Conservation (phyloP, 2,113 vertebrate genomes). For the Ceyx melanurus region DNA sequence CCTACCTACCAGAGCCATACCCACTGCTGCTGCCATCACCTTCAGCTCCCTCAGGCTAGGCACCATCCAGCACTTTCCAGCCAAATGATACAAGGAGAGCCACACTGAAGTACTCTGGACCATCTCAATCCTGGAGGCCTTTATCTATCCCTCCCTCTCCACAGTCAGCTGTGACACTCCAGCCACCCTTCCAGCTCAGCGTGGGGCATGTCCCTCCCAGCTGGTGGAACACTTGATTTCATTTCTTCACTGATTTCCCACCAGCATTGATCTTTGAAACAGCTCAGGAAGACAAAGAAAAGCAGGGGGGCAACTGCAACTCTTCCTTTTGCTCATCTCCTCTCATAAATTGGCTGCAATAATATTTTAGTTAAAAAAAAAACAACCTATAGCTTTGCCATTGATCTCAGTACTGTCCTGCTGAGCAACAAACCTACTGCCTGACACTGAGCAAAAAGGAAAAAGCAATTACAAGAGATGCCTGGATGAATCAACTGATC, state of each 20-base stretch:
- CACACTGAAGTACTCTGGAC: neutral
- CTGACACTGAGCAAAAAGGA: constrained; percentile 26
- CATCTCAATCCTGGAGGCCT: neutral
- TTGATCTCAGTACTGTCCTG: constrained; percentile 17
- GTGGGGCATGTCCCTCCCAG: rapidly evolving
- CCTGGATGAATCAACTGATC: neutral
- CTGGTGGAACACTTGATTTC: neutral
- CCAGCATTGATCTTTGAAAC: neutral
- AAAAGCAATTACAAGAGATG: constrained; percentile 51
- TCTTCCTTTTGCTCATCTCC: neutral
- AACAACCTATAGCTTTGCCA: constrained; percentile 27
- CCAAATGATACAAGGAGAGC: neutral
- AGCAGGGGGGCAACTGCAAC: neutral
- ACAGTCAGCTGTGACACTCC: neutral
- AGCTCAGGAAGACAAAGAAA: neutral
- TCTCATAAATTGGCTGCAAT: constrained; percentile 11
- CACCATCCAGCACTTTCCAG: neutral
- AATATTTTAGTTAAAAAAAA: constrained; percentile 13
- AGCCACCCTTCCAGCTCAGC: neutral
- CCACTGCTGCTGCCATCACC: neutral
- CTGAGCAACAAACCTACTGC: constrained; percentile 11
- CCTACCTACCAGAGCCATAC: neutral
- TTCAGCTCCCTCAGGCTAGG: neutral
- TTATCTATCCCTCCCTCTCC: neutral
- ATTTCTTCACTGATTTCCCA: neutral